A percentile compares a stretch with the other conserved stretches of the same genome.
Conservation (phyloP, 1,140 invertebrate genomes). For the Papilio polyxenes region DNA sequence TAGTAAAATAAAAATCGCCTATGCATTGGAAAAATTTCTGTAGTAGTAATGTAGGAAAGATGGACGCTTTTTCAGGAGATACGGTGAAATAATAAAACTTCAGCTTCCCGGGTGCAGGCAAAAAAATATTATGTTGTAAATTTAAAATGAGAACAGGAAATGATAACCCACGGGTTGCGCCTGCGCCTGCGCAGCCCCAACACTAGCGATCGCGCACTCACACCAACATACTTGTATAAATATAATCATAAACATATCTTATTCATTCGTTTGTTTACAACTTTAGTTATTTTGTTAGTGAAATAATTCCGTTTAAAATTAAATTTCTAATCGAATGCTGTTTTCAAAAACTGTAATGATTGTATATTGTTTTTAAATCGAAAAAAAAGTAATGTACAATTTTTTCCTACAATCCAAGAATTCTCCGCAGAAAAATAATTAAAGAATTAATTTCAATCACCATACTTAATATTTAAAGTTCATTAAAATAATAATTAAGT, state of each 20-base stretch:
- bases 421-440: neutral
- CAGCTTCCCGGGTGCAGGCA: slow-evolving; percentile 58
- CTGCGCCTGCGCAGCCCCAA: slow-evolving; percentile 50
- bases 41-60: neutral
- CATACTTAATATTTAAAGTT: neutral
- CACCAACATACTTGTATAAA: slow-evolving; percentile 47
- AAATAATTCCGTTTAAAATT: neutral
- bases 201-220: slow-evolving; percentile 51
- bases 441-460: slow-evolving; percentile 1
- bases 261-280: neutral
- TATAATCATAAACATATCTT: slow-evolving; percentile 29
- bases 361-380: neutral
- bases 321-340: neutral
- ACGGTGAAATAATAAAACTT: slow-evolving; percentile 60
- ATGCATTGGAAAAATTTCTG: too few relatives aligned
- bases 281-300: neutral
- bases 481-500: slow-evolving; percentile 18
- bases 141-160: slow-evolving; percentile 78
- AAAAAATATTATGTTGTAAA: slow-evolving; percentile 75
- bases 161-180: slow-evolving; percentile 76
- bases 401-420: neutral
- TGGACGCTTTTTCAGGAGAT: slow-evolving; percentile 36
- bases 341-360: neutral
- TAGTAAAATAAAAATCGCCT: too few relatives aligned
- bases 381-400: too few relatives aligned